Conservation (phyloP, 1,140 invertebrate genomes). For the Drosophila tropicalis region DNA sequence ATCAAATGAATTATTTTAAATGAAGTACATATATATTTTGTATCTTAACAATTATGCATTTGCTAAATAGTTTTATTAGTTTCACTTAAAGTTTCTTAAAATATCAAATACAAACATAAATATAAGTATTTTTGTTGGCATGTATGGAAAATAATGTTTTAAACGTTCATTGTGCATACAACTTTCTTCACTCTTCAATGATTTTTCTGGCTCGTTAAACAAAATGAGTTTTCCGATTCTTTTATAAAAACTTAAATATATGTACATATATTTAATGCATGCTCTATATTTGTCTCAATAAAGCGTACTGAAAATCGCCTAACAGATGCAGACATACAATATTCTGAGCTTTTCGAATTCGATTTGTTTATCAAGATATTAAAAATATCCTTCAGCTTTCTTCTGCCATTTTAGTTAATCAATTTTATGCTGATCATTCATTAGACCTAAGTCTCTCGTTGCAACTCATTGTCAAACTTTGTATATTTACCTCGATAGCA, state of each 20-base stretch:
- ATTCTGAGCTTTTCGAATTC: background rate
- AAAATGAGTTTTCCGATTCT: background rate
- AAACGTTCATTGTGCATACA: constrained; percentile 1
- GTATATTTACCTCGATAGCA: background rate
- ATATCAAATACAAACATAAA: background rate
- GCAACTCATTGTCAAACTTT: background rate
- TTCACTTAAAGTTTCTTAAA: background rate
- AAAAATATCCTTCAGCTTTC: too few relatives aligned
- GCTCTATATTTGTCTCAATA: background rate
- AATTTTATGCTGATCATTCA: too few relatives aligned
- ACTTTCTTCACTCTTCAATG: constrained; percentile 10
- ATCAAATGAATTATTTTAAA: background rate
- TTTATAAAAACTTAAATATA: constrained; percentile 5
- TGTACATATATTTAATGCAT: too few relatives aligned
- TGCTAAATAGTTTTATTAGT: background rate
- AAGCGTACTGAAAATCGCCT: background rate
- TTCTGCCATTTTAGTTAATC: too few relatives aligned
- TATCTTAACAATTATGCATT: background rate
- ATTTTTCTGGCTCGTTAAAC: constrained; percentile 7
- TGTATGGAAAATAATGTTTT: background rate
- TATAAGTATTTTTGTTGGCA: background rate
- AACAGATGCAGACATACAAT: background rate
- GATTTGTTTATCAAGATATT: background rate
- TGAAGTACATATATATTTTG: background rate
- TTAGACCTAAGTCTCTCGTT: background rate